These are phyloP conservation scores for Steinernema scapterisci DNA, from an alignment of 2,888 invertebrate genomes.

Conservation along the genomic window DNA sequence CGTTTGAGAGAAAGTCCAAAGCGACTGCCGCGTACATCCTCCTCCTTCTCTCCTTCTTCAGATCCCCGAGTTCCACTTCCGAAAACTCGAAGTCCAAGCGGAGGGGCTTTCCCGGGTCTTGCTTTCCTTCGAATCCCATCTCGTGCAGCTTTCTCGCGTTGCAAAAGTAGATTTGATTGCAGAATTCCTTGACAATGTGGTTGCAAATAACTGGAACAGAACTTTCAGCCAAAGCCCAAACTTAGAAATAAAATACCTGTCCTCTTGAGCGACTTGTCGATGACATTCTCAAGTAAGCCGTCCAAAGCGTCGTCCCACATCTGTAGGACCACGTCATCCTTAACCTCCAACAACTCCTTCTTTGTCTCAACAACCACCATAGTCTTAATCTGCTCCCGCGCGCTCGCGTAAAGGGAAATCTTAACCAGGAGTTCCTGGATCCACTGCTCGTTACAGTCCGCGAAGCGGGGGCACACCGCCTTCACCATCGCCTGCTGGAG, in stretches of 20 bases:
- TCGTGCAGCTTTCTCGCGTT: too few species aligned
- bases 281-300: too few species aligned
- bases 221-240: too few species aligned
- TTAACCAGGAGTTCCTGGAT: neutral
- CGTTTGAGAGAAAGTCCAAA: neutral
- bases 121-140: too few species aligned
- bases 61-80: neutral
- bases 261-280: too few species aligned
- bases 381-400: neutral
- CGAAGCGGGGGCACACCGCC: neutral
- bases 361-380: neutral
- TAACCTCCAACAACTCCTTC: neutral
- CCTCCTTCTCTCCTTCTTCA: neutral
- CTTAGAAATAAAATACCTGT: too few species aligned
- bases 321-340: neutral
- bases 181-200: too few species aligned
- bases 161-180: too few species aligned
- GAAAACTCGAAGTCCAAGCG: neutral
- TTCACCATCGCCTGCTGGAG: neutral
- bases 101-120: neutral
- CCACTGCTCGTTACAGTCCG: neutral
- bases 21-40: neutral
- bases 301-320: too few species aligned
- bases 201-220: too few species aligned
- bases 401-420: neutral